These are phyloP conservation scores for Sphaerophoria taeniata DNA, from an alignment of 2,888 invertebrate genomes.

Conservation along the genomic window DNA sequence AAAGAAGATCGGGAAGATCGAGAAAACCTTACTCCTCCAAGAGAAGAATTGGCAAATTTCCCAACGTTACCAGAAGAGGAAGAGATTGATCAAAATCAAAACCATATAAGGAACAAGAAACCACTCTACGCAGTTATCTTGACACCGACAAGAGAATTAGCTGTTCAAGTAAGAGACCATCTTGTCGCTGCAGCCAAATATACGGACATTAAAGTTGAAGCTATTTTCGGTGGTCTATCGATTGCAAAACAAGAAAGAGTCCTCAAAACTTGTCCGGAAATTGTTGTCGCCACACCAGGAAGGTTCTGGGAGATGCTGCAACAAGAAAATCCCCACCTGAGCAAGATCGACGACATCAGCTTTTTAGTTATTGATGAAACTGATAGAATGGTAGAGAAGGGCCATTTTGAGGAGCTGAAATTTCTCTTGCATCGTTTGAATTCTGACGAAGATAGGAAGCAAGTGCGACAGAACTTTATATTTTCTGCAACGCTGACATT, in stretches of 20 bases:
- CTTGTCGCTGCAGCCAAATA: slow-evolving; percentile 90
- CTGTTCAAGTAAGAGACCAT: slow-evolving; percentile 96
- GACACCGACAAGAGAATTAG: slow-evolving; percentile 98
- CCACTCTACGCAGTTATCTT: slow-evolving; percentile 92
- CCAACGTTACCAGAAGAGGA: slow-evolving; percentile 75
- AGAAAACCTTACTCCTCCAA: slow-evolving; percentile 83
- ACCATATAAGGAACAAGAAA: slow-evolving; percentile 69
- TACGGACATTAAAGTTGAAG: slow-evolving; percentile 89
- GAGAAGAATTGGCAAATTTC: slow-evolving; percentile 78
- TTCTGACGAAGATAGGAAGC: slow-evolving; percentile 85
- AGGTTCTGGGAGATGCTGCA: slow-evolving; percentile 96
- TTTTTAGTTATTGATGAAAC: slow-evolving; percentile 98
- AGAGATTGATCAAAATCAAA: slow-evolving; percentile 75
- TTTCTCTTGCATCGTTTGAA: slow-evolving; percentile 92
- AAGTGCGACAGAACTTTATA: slow-evolving; percentile 94
- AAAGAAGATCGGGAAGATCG: slow-evolving; percentile 79
- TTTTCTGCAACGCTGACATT: slow-evolving; percentile 98
- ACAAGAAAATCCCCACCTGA: slow-evolving; percentile 90
- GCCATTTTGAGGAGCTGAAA: slow-evolving; percentile 96
- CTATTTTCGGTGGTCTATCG: slow-evolving; percentile 97
- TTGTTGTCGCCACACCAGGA: slow-evolving; percentile 98
- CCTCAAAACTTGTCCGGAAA: slow-evolving; percentile 92
- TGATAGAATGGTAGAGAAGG: slow-evolving; percentile 98
- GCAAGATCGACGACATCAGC: slow-evolving; percentile 89
- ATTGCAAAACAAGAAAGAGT: slow-evolving; percentile 96